A percentile compares a stretch with the other conserved stretches of the same genome.
phyloP scores from a whole-genome alignment of 2,888 invertebrate species.

The Mythimna lalbum region DNA sequence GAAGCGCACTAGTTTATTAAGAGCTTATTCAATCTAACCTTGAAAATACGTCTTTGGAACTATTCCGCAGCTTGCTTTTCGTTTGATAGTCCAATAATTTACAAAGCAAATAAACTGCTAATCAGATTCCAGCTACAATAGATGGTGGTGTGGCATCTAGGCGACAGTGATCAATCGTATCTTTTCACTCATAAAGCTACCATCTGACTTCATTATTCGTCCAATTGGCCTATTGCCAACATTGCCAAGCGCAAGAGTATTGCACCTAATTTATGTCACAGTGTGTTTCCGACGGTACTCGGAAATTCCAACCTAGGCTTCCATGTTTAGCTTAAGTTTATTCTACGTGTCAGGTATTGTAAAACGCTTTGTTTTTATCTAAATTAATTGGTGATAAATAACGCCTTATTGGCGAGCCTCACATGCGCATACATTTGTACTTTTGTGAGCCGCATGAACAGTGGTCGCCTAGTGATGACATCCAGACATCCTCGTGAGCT shows the following conservation, averaged over 20 bases:
- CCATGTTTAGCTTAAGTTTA: slow-evolving; percentile 18
- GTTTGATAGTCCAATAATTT: not conserved
- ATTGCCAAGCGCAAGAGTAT: slow-evolving; percentile 25
- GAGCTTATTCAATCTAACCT: too few relatives aligned
- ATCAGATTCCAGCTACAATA: not conserved
- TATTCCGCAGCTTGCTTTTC: not conserved
- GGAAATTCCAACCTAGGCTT: slow-evolving; percentile 6
- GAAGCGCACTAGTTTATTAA: too few relatives aligned
- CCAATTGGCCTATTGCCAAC: slow-evolving; percentile 50
- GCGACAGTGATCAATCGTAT: slow-evolving; percentile 43
- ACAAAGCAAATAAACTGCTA: not conserved
- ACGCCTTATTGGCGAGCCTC: too few relatives aligned
- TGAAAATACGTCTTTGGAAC: too few relatives aligned
- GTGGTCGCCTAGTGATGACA: too few relatives aligned
- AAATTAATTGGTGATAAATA: too few relatives aligned
- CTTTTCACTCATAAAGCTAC: slow-evolving; percentile 39
- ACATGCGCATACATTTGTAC: too few relatives aligned
- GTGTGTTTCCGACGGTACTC: slow-evolving; percentile 14
- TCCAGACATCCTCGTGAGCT: too few relatives aligned
- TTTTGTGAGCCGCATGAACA: too few relatives aligned
- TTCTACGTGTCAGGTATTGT: slow-evolving; percentile 15
- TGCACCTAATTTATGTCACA: slow-evolving; percentile 49
- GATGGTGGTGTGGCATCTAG: slow-evolving; percentile 11
- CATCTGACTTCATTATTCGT: slow-evolving; percentile 49
- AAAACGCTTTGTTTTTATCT: not conserved